These are phyloP conservation scores for Hydrochoerus hydrochaeris DNA, from an alignment of 2,113 vertebrate species.

Conservation along the genomic window DNA sequence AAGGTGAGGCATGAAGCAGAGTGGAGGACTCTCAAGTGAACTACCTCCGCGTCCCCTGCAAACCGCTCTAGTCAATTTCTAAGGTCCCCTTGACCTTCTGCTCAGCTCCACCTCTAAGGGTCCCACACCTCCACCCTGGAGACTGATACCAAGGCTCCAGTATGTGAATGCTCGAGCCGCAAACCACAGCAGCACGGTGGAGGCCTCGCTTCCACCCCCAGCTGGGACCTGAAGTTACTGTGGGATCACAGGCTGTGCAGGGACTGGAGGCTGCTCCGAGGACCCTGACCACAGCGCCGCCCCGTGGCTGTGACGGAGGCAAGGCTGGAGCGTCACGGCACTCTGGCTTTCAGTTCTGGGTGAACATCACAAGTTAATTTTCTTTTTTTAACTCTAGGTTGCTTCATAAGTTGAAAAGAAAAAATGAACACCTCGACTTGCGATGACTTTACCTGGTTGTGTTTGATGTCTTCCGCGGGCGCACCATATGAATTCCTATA, in stretches of 20 bases:
- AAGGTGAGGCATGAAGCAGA: too few species aligned
- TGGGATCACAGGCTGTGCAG: not conserved
- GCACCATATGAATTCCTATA: constrained; percentile 98
- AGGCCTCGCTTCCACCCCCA: not conserved
- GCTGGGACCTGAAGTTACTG: not conserved
- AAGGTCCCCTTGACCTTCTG: not conserved
- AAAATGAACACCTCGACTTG: rapidly evolving
- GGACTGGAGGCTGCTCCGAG: not conserved
- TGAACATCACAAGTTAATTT: not conserved
- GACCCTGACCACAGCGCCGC: rapidly evolving
- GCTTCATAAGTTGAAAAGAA: not conserved
- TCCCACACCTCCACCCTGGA: not conserved
- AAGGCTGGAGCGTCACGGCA: not conserved
- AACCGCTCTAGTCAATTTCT: not conserved
- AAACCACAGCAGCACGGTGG: rapidly evolving
- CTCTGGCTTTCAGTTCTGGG: not conserved
- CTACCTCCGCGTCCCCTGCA: not conserved
- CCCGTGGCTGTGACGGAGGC: rapidly evolving
- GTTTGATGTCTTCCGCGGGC: constrained; percentile 96
- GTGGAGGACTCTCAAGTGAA: not conserved
- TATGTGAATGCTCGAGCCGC: too few species aligned
- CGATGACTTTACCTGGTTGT: constrained; percentile 82
- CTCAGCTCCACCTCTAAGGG: not conserved
- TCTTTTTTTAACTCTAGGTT: not conserved
- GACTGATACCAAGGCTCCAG: not conserved